Base-by-base conservation (phyloP, 2,888 invertebrate species). In the Polymixis flavicincta region DNA sequence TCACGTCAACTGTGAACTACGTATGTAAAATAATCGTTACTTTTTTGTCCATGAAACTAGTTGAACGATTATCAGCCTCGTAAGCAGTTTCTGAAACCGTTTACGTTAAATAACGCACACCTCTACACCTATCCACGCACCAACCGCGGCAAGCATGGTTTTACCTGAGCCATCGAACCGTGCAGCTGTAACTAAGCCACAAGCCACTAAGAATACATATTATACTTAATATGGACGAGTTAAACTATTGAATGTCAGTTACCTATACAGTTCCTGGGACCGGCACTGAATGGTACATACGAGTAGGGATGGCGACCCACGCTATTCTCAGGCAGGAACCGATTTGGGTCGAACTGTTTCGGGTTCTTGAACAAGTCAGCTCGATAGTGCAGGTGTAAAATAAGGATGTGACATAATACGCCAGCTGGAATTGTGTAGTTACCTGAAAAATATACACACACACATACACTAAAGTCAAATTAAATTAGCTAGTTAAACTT, bases 201-300 rank as follows among this genome's bases (percentile, higher is more conserved):
- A 37, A 37, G 37, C 37, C 5, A 37, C 55, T 55, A 55, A 52
- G 52, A 52, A 52, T 52, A 9, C 3, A 52, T 22, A 13, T 54
- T 25, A 8, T 25, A 17, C n/a, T 19, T 37, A 48, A 50, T 50
- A 22, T 28, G 25, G 3, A 25, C 7, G 6, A 42, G 4, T 59
- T n/a, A 60, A 28, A 28, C 0, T 14, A 50, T 42, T 59, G 19
- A 19, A 61, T 11, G n/a, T 5, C 2, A 37, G 2, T 28, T 81
- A 91, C 92, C 92, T 80, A 98, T 97, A 83, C 98, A 98, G 90
- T 97, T 97, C 63, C 97, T 95, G 0, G 97, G 97, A 0, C 98
- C 98, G 1, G 97, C 97, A 88, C 97, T 97, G 80, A 98, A 98
- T 0, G 98, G 97, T 74, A 98, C 95, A 88, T 97, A 98, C 0